phyloP scores from a whole-genome alignment of 2,888 invertebrate genomes.

The Ochlodes sylvanus region DNA sequence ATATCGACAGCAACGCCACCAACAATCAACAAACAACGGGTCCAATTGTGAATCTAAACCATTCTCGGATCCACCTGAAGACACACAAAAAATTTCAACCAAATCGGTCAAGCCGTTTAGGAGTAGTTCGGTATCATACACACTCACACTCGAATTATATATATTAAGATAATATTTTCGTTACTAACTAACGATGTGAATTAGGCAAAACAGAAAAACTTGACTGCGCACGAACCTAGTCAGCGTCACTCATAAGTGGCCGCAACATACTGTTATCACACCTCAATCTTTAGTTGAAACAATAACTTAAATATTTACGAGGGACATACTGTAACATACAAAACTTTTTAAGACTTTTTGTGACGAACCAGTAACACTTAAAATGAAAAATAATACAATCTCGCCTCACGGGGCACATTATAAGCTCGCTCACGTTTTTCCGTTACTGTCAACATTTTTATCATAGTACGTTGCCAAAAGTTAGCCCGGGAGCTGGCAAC shows the following conservation, averaged over 20 bases:
- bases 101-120: too few relatives aligned
- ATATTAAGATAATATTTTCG: too few relatives aligned
- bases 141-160: too few relatives aligned
- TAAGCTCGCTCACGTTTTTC: constrained; percentile 5
- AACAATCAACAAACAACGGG: too few relatives aligned
- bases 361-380: background rate
- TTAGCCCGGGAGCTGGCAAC: background rate
- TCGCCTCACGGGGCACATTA: background rate
- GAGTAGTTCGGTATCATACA: too few relatives aligned
- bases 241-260: background rate
- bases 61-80: too few relatives aligned
- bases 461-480: constrained; percentile 7
- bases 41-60: too few relatives aligned
- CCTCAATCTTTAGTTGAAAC: background rate
- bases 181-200: too few relatives aligned
- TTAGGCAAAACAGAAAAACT: background rate
- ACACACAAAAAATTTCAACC: too few relatives aligned
- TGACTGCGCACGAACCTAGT: background rate
- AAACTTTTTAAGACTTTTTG: background rate
- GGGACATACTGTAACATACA: background rate
- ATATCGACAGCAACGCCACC: too few relatives aligned
- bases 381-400: constrained; percentile 4
- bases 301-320: constrained; percentile 19
- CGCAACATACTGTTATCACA: constrained; percentile 4
- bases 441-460: constrained; percentile 17